Evolutionary conservation across 1,140 invertebrate genomes (phyloP), one percentile per base, ranked within the genome.

Genomic region (Atta texana): DNA sequence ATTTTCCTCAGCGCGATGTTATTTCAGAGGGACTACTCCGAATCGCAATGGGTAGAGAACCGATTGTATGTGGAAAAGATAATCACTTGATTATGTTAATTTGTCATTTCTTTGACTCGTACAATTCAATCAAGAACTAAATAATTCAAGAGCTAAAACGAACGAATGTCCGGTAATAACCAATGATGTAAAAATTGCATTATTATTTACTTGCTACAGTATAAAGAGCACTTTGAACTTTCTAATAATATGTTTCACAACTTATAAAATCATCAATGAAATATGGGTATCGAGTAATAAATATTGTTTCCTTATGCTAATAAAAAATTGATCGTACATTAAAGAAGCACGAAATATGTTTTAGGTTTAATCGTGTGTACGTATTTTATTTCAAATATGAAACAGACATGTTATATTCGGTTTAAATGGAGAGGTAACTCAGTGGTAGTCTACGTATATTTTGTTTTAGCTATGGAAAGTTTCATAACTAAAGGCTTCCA

Each of bases 1-100:
- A 85, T 74, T 89, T 91, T 89, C 77, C 88, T 89, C 86, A 66
- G 77, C 64, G 82, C 85, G 89, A 91, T 91, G 90, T 91, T 91
- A 91, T 91, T 91, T 91, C 87, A 91, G 87, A 91, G 87, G 85
- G 90, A 91, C 87, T 86, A 69, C 44, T 57, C 57, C 81, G 81
- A 85, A 85, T 86, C 78, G 90, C 84, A 91, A 89, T 91, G 87
- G 90, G 75, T 68, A 76, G 75, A 90, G 57, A 82, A 76, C 39
- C 59, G 55, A 85, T 53, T 76, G 53, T 31, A 77, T 66, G 53
- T 63, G 77, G 34, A 24, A 34, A 77, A 49, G 39, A 24, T 63
- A 51, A 3, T 68, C 21, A 31, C 16, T 39, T 53, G 77, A 85
- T 88, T 87, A 78, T 53, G 44, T 87, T 91, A 86, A 89, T 89